Evolutionary conservation across 2,797 vertebrate genomes (phyloP).

Genomic region (Tragelaphus eurycerus): DNA sequence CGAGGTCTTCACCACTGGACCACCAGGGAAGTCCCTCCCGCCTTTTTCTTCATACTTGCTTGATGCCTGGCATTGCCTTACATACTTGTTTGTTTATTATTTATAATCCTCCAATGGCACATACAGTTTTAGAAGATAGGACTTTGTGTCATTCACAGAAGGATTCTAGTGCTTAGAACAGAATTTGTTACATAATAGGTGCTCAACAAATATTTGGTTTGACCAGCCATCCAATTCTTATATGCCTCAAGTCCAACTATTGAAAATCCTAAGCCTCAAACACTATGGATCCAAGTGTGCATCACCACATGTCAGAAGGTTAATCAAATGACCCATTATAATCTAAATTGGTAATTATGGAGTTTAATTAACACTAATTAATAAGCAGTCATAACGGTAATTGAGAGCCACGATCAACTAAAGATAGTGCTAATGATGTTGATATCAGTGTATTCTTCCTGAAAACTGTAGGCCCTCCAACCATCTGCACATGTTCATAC

Average conservation of each 20-base stretch:
- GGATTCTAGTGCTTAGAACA: background rate
- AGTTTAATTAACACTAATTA: slow-evolving; percentile 25
- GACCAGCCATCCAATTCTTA: background rate
- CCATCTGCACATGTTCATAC: background rate
- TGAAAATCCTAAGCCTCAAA: background rate
- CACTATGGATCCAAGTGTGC: background rate
- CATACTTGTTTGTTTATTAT: background rate
- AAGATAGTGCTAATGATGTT: background rate
- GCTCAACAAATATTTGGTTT: background rate
- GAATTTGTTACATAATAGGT: background rate
- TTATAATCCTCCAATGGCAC: background rate
- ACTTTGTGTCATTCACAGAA: background rate
- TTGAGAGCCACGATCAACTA: background rate
- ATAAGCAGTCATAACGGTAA: background rate
- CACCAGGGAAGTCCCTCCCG: background rate
- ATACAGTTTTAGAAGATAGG: background rate
- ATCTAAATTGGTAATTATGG: background rate
- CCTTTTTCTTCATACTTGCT: background rate
- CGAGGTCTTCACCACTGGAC: background rate
- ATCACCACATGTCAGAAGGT: background rate
- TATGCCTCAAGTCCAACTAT: background rate
- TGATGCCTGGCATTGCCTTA: background rate
- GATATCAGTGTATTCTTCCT: background rate
- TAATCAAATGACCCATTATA: background rate
- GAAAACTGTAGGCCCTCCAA: background rate